Base-by-base conservation (phyloP, 2,113 vertebrate genomes). In the Myanophis thanlyinensis region DNA sequence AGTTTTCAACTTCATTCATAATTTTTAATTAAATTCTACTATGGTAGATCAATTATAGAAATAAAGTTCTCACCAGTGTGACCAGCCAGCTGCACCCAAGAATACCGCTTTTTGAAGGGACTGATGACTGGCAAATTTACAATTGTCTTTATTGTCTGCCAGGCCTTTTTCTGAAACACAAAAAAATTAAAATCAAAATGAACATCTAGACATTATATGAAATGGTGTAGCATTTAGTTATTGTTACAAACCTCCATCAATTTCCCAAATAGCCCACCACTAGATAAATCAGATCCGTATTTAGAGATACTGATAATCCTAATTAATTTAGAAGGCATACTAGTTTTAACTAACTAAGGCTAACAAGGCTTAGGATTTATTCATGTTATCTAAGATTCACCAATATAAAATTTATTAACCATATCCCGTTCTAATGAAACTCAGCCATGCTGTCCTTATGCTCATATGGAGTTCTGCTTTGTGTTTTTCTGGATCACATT, bases 71-170 rank as follows among this genome's bases (percentile, higher is more conserved):
- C 47, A 99, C 99, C 99, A 97, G 99, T 99, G 95, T 99, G 99
- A 9, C 99, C 99, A 1, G 99, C 99, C 87, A 99, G 97, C 95
- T 99, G 99, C 93, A 99, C 98, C 99, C 99, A 99, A 11, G 98
- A 98, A 46, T 99, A 97, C 85, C 98, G 98, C 95, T 97, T 99
- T 97, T 98, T 98, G 95, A 98, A 99, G 44, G 98, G 98, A 13
- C 98, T 98, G 46, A 98, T 98, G 94, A 99, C 97, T 1, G 98
- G 98, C 97, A 99, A 98, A 27, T 98, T 98, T 96, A 99, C 98
- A 94, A 99, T 98, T 2, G 98, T 99, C 97, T 99, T 99, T 95
- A 99, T 97, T 94, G 99, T 99, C 97, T 98, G 98, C 99, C 99
- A 99, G 56, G 98, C 94, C 88, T 98, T 98, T 93, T 95, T 98